Conservation (phyloP, 92 coral and sea anemone genomes). For the Micromussa lordhowensis region DNA sequence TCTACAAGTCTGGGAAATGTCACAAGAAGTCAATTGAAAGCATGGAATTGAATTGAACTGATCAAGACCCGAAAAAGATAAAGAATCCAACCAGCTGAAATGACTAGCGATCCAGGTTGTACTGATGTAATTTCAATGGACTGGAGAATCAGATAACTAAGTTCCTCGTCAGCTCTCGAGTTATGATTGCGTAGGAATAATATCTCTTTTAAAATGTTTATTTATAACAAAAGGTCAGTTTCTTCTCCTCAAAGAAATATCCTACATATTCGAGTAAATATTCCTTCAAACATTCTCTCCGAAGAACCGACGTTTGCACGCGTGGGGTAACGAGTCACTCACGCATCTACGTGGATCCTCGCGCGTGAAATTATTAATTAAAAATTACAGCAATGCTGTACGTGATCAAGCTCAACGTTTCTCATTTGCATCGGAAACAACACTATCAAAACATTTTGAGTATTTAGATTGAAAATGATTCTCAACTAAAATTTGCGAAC, state of each 20-base stretch:
- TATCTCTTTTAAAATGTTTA: constrained; percentile 31
- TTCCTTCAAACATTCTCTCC: not conserved
- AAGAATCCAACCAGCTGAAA: not conserved
- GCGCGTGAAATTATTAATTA: not conserved
- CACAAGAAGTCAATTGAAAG: not conserved
- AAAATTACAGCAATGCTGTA: not conserved
- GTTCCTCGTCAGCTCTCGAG: not conserved
- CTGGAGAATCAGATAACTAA: not conserved
- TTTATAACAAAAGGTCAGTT: constrained; percentile 31
- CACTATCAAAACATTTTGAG: constrained; percentile 4
- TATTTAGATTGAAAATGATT: not conserved
- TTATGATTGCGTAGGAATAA: constrained; percentile 4
- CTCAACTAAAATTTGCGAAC: constrained; percentile 16
- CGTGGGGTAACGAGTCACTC: not conserved
- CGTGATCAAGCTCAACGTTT: constrained; percentile 2
- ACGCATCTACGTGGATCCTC: not conserved
- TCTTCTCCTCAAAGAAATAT: constrained; percentile 16
- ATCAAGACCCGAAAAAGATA: not conserved
- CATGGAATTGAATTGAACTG: not conserved
- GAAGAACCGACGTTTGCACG: not conserved
- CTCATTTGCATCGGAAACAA: constrained; percentile 20
- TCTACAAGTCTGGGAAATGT: not conserved
- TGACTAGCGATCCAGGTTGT: not conserved
- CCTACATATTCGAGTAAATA: constrained; percentile 1
- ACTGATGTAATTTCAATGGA: too few relatives aligned